Base-by-base conservation (phyloP, 2,113 vertebrate species). In the Eleginops maclovinus region DNA sequence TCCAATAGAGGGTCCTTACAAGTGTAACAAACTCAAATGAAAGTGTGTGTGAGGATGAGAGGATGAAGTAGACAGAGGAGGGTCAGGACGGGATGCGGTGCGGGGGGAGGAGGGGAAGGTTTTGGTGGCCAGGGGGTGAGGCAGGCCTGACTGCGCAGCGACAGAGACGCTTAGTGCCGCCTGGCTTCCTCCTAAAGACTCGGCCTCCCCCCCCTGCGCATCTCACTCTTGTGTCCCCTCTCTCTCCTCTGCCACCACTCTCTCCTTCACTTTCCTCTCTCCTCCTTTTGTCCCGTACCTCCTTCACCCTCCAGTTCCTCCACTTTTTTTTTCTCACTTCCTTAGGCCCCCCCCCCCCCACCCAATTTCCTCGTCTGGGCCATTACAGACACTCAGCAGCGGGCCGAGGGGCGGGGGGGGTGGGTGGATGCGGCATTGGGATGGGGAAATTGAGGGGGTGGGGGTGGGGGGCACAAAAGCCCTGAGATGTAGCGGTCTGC, bases 91-190 rank as follows among this genome's bases (percentile, higher is more conserved):
- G 63, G 82, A 75, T 84, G 76, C 12, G 63, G 65, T 28, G 75
- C 19, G 14, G 50, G 44, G 61, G 36, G n/a, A n/a, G 9, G 96
- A 96, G 80, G 91, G 89, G 95, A 36, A 22, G 95, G 94, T 96
- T 96, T 96, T 95, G 91, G 94, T 95, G 96, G 96, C 96, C 95
- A 90, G 91, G 94, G 96, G 96, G 31, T 94, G 94, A 94, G 95
- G 94, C 95, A 95, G 93, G 96, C 97, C 95, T 97, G 96, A 98
- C 96, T 97, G 96, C 96, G 94, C 96, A 93, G 93, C 94, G 94
- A 97, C 96, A 96, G 94, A 96, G 95, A 95, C 88, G 95, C 96
- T 98, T 97, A 98, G 96, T 98, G 96, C 97, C 95, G 97, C 97
- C 95, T 95, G 95, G 95, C 96, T 97, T 96, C 96, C 94, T 95